Evolutionary conservation across 2,113 vertebrate species (phyloP), one percentile per base, ranked within the genome.

Genomic region (Cyprinodon variegatus): DNA sequence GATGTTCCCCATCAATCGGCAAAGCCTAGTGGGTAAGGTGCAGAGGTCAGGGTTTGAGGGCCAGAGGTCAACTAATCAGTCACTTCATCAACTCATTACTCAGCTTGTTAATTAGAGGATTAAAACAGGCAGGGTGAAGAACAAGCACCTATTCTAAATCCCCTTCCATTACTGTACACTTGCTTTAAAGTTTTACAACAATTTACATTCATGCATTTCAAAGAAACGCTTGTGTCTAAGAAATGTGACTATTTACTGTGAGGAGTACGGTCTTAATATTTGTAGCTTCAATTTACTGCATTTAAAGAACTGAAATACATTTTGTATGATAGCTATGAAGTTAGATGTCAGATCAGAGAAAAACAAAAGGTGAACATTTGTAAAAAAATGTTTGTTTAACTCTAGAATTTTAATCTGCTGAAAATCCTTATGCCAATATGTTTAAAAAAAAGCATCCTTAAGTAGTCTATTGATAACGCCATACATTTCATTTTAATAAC

Each of bases 41-140:
- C 83, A 92, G 68, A 89, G 90, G 91, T 89, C 86, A 83, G 81
- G 72, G 85, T 85, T 86, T 81, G 73, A 53, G 79, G 88, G 87
- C 84, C 85, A 82, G 61, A 83, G 93, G 86, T 86, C 88, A 89
- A 84, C 90, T 86, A 79, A 92, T 91, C 84, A 76, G 83, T 89
- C 88, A 90, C 88, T 92, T 91, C 89, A 92, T 94, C 90, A 87
- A 88, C 90, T 92, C 85, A 91, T 93, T 93, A 93, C 88, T 92
- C 84, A 74, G 83, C 83, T 83, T 85, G 82, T 92, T 93, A 94
- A 94, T 93, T 86, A 79, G 90, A 85, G 90, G 91, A 93, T 93
- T 93, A 93, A 90, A 90, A 66, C 68, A 68, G 76, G 75, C 84
- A 63, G 82, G 81, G 82, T 81, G 82, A 79, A 41, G 83, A 76